Base-by-base conservation (phyloP, 2,113 vertebrate species). In the Eclectus roratus region DNA sequence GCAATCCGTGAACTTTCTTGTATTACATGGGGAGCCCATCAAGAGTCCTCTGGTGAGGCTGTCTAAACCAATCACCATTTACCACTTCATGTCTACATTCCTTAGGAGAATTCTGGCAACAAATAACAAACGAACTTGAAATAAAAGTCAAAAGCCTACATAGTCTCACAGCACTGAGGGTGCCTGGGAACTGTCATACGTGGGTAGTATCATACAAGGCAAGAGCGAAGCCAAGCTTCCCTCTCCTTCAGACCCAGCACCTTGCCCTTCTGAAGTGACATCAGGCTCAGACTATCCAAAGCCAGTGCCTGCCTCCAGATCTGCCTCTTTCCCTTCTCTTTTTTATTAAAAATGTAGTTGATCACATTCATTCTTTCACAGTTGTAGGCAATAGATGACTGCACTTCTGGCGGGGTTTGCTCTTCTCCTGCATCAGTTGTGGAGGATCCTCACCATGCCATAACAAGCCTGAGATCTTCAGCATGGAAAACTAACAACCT, bases 31-130 rank as follows among this genome's bases (percentile, higher is more conserved):
- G 46, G 29, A 89, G 82, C 49, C 70, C 1, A 0, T 61, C 2
- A 0, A 47, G 52, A 91, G 39, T 65, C 56, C 80, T 87, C 77
- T 63, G 9, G 65, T 90, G 90, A 79, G 61, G 52, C 31, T 95
- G 88, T 92, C 91, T 76, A 79, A 93, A 92, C 79, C 92, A 92
- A 89, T 93, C 83, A 92, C 61, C 61, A 50, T 87, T 96, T 92
- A 94, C 70, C 69, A 84, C 80, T 63, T 64, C 68, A 83, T 71
- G 61, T 39, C 89, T 85, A 39, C 44, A 3, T 58, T 96, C 53
- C 85, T 94, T 94, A 49, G 92, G 70, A 95, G 82, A 93, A 92
- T 29, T 84, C 73, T 94, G 83, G 52, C 86, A 95, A 61, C 69
- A 88, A 88, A 61, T 37, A 79, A 43, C 47, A 93, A 90, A 80